Evolutionary conservation across 2,797 vertebrate genomes (phyloP).

Genomic region (Gymnothorax reevesii): DNA sequence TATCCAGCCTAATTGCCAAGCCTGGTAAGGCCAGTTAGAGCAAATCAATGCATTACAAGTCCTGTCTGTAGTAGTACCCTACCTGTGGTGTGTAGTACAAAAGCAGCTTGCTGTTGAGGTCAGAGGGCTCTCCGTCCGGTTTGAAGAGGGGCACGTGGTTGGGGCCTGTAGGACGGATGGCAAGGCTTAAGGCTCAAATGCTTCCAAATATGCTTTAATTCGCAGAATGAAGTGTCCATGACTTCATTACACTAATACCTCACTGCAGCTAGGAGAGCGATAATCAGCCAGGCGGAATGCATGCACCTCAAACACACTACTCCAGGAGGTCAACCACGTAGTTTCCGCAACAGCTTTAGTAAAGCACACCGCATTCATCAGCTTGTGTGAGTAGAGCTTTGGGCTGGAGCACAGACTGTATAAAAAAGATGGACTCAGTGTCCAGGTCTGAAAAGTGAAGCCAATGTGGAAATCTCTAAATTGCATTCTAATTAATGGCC

Average conservation of each 20-base stretch:
- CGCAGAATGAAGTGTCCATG: not conserved
- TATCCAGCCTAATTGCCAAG: not conserved
- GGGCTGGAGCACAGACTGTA: no score
- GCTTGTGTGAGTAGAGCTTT: no score
- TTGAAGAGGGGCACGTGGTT: conserved; percentile 87
- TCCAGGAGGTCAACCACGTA: not conserved
- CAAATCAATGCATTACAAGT: not conserved
- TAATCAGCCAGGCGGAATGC: not conserved
- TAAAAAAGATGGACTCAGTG: no score
- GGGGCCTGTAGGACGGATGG: conserved; percentile 74
- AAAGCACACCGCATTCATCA: no score
- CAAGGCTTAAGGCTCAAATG: not conserved
- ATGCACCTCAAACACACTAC: not conserved
- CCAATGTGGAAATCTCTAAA: no score
- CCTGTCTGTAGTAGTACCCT: conserved; percentile 24
- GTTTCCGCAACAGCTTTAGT: no score
- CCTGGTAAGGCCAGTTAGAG: not conserved
- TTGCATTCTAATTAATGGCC: no score
- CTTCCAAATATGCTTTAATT: not conserved
- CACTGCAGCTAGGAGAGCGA: not conserved
- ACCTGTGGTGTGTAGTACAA: conserved; percentile 99
- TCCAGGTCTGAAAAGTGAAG: no score
- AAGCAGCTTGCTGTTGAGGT: conserved; percentile 84
- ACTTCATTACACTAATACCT: not conserved
- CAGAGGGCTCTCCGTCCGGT: conserved; percentile 82